These are phyloP conservation scores for Slavum lentiscoides DNA, from an alignment of 2,888 invertebrate species.

Conservation along the genomic window DNA sequence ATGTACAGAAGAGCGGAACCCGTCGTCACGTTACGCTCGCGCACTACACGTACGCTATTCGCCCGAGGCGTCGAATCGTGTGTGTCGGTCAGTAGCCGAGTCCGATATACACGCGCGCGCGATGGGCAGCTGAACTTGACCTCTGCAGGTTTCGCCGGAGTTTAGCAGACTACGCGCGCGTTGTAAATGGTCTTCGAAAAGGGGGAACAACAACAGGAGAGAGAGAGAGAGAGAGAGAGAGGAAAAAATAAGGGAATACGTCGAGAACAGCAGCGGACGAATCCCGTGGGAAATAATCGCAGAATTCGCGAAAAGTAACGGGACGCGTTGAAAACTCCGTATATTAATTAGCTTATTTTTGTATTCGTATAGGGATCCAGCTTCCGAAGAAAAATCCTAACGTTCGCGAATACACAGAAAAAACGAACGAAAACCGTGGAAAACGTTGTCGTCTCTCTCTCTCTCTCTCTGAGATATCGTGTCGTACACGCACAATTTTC, in stretches of 20 bases:
- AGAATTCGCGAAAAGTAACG: slow-evolving; percentile 14
- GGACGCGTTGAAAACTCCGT: slow-evolving; percentile 12
- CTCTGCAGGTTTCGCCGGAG: not conserved
- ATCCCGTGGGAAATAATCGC: slow-evolving; percentile 49
- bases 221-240: too few relatives aligned
- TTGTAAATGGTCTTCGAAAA: too few relatives aligned
- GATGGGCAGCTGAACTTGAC: slow-evolving; percentile 5
- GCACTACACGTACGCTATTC: not conserved
- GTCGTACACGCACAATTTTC: too few relatives aligned
- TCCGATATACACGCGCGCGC: too few relatives aligned
- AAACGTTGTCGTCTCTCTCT: too few relatives aligned
- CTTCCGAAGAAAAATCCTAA: not conserved
- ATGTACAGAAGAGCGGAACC: not conserved
- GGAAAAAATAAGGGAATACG: too few relatives aligned
- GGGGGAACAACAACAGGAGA: too few relatives aligned
- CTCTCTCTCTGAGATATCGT: too few relatives aligned
- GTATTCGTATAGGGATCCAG: not conserved
- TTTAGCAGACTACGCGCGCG: too few relatives aligned
- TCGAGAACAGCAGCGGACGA: not conserved
- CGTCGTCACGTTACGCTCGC: not conserved
- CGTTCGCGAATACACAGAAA: not conserved
- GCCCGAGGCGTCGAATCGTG: not conserved
- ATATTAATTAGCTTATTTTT: slow-evolving; percentile 48
- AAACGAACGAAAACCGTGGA: not conserved
- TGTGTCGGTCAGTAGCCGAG: slow-evolving; percentile 18